Evolutionary conservation across 2,113 vertebrate genomes (phyloP), one percentile per base, ranked within the genome.

Genomic region (Etheostoma cragini): DNA sequence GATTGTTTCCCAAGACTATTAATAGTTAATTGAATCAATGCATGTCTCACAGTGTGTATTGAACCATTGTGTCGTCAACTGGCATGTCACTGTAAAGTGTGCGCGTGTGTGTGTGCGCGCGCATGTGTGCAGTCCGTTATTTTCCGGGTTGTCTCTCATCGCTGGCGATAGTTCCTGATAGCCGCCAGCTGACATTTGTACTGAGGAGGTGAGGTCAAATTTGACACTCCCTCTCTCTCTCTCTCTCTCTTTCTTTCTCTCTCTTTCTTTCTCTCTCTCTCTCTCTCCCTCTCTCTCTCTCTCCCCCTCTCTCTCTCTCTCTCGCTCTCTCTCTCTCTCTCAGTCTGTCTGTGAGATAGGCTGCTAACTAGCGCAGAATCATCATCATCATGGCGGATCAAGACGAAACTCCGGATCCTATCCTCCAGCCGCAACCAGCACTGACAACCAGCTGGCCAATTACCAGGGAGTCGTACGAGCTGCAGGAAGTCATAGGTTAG

Each of bases 401-500:
- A 83, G 92, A 93, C 94, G 96, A 97, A 82, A 95, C 96, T 73
- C 96, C 96, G 58, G 92, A 95, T 85, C 94, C 96, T 56, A 92
- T 93, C 93, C 97, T 94, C 85, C 95, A 90, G 83, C 93, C 95
- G 64, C 96, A 95, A 88, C 94, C 94, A 21, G 91, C 91, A 84
- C 90, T 89, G 86, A 89, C 95, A 61, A 76, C 93, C 84, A 89
- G 94, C 94, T 99, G 98, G 98, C 97, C 98, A 91, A 99, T 98
- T 92, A 97, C 95, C 94, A 95, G 97, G 94, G 98, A 99, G 89
- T 96, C 96, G 79, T 99, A 99, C 88, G 97, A 98, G 93, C 97
- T 98, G 88, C 97, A 98, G 96, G 97, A 98, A 96, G 97, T 98
- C 85, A 99, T 99, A 95, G 97, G 98, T 99, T 91, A 96, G 98